These are phyloP conservation scores for Hypselothyrea guttata DNA, from an alignment of 2,888 invertebrate genomes.

Conservation along the genomic window DNA sequence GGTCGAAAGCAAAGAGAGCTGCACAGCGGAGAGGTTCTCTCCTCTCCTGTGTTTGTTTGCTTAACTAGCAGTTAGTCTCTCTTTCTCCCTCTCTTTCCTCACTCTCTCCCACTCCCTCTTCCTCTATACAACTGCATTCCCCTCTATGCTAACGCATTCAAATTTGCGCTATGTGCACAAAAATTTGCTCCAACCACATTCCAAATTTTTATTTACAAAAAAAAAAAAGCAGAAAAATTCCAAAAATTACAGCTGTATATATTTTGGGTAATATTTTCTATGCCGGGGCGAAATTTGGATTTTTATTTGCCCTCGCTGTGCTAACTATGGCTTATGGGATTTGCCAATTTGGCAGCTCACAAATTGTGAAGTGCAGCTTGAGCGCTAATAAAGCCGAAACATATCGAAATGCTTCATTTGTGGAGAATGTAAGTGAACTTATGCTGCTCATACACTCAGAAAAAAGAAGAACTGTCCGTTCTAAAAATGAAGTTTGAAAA, in stretches of 20 bases:
- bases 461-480: too few relatives aligned
- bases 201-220: slow-evolving; percentile 60
- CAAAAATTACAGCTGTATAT: slow-evolving; percentile 7
- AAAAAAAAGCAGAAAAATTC: slow-evolving; percentile 39
- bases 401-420: too few relatives aligned
- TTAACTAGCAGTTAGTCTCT: background rate
- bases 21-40: too few relatives aligned
- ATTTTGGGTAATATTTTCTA: background rate
- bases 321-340: background rate
- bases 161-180: slow-evolving; percentile 60
- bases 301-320: background rate
- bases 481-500: too few relatives aligned
- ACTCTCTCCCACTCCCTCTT: too few relatives aligned
- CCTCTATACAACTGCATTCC: slow-evolving; percentile 17
- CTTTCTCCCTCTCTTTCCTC: too few relatives aligned
- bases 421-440: too few relatives aligned
- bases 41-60: slow-evolving; percentile 3
- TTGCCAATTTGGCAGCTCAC: slow-evolving; percentile 11
- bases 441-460: too few relatives aligned
- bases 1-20: background rate
- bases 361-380: slow-evolving; percentile 7
- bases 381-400: too few relatives aligned
- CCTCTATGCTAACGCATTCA: slow-evolving; percentile 33
- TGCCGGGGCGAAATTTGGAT: slow-evolving; percentile 6
- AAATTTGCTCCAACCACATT: slow-evolving; percentile 59